Evolutionary conservation across 2,888 invertebrate genomes (phyloP), one percentile per base, ranked within the genome.

Genomic region (Deroplatys truncata): DNA sequence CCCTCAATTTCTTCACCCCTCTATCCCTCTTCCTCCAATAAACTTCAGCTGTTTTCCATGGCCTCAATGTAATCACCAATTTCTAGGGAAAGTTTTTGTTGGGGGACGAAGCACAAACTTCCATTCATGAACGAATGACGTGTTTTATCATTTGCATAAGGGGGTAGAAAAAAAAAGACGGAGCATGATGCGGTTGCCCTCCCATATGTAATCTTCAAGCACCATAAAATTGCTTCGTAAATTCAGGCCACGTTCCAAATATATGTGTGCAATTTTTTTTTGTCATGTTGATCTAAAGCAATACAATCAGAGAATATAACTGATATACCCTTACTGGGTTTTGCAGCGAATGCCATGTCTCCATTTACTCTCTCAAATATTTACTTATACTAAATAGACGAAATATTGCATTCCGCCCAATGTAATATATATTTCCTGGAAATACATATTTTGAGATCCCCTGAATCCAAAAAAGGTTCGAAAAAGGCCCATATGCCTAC

Each of bases 11-110:
- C 35, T 31, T n/a, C 20, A 35, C 84, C 25, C n/a, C 31, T 28
- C 84, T 9, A 85, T 31, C 31, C n/a, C 84, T 8, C 20, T n/a
- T n/a, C 84, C 31, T n/a, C 85, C 85, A 85, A 85, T 85, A 49
- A 85, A n/a, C 85, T 85, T 85, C 85, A 85, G 85, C 85, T 85
- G 85, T 85, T 85, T 85, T 85, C 49, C 43, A 85, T 35, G n/a
- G 35, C 84, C n/a, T 31, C 84, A 85, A 35, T 43, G 43, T 85
- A 35, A 85, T 35, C 35, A 85, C 84, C 35, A n/a, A 35, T 85
- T 85, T 85, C 43, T 35, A 85, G 84, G 43, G 84, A 85, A 72
- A 72, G 56, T 72, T 72, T 72, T 72, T 72, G 56, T 72, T 35
- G 84, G 84, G 84, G 84, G 13, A n/a, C 35, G 43, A 35, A 20